These are phyloP conservation scores for Cheilosia impressa DNA, from an alignment of 2,888 invertebrate genomes.

Conservation along the genomic window DNA sequence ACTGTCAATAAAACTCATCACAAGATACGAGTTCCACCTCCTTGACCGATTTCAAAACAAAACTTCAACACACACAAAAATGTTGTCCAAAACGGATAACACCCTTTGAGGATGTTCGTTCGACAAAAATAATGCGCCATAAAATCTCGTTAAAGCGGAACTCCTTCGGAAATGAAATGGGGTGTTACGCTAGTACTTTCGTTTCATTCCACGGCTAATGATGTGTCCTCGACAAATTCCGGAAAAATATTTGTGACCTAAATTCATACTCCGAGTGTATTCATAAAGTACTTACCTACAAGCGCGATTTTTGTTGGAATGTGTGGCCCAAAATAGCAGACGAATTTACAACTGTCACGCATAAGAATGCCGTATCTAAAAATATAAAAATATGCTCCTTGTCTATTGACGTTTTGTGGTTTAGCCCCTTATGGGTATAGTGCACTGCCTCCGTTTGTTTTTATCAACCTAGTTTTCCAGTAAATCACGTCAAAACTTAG, in stretches of 20 bases:
- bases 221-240: not conserved
- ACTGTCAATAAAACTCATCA: conserved; percentile 39
- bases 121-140: conserved; percentile 41
- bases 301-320: no score
- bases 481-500: conserved; percentile 18
- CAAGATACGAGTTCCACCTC: conserved; percentile 1
- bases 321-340: no score
- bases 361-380: conserved; percentile 21
- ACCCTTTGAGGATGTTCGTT: conserved; percentile 27
- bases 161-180: not conserved
- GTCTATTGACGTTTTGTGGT: not conserved
- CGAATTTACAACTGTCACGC: conserved; percentile 8
- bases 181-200: not conserved
- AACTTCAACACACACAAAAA: conserved; percentile 36
- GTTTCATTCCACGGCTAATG: not conserved
- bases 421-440: conserved; percentile 1
- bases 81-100: conserved; percentile 27
- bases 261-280: no score
- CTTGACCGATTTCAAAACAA: conserved; percentile 6
- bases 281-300: no score
- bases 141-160: conserved; percentile 58
- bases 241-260: no score
- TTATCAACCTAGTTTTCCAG: conserved; percentile 37
- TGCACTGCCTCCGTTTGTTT: not conserved
- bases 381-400: conserved; percentile 33